Base-by-base conservation (phyloP, 1,140 invertebrate species). In the Drosophila hydei region DNA sequence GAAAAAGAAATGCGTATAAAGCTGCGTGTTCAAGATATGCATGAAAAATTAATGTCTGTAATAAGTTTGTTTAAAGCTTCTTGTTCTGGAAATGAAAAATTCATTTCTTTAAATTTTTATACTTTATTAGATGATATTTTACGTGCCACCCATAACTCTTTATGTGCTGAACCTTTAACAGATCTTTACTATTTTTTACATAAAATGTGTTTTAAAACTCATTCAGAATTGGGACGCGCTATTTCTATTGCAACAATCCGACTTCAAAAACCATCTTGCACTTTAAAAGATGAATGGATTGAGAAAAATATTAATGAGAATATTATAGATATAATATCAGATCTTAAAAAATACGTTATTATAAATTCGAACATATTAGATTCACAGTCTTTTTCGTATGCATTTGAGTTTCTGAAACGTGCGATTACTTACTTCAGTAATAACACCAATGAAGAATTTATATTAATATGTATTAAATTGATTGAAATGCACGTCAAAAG, bases 1-100 rank as follows among this genome's bases (percentile, higher is more conserved):
- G 94, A 96, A 33, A 98, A 98, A 80, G 99, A 99, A 92, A 93
- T 93, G 62, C 93, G 93, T 0, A 96, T 97, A 43, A 93, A 96
- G 74, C 92, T 94, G 38, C 92, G 93, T 69, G 50, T 92, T 33
- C 18, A 55, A 9, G 12, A 71, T 92, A 85, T 97, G 47, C 94
- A 96, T 90, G 76, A 91, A 4, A 93, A 94, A 52, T 92, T 97
- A 14, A 92, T 92, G 25, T 92, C 92, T 51, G 93, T 93, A 2
- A 94, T 96, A 48, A 94, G 94, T 7, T 92, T 97, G 80, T 84
- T 97, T 11, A 91, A 92, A 33, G 94, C 95, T 21, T 92, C 94
- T 9, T 91, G 93, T 25, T 87, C 90, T 25, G 95, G 96, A 16
- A 95, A 95, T 89, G 87, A 93, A 1, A 79, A 92, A 9, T 93